Base-by-base conservation (phyloP, 2,888 invertebrate genomes). In the Philereme transversata region DNA sequence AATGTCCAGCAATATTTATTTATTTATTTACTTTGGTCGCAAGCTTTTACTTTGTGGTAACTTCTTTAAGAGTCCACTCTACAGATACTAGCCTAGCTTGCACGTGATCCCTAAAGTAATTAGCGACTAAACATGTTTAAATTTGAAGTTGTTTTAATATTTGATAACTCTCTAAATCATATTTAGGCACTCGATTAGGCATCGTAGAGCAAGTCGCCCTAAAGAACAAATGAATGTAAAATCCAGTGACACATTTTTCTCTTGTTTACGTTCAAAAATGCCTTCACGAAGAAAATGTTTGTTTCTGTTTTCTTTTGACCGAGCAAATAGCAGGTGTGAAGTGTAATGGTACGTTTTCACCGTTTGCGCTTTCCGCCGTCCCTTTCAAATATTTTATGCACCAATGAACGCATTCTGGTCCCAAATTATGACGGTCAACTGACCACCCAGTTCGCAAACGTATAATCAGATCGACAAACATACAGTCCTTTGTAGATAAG, bases 381-480 rank as follows among this genome's bases (percentile, higher is more conserved):
- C 69, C 67, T 69, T 75, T 72, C 78, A 78, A 87, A 90, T 91
- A 90, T 92, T 92, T 91, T 88, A 92, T 89, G 92, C 92, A 78
- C 84, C 91, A 84, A 73, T 88, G 90, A 74, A 66, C 86, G 75
- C 81, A 83, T 86, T 84, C 83, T 78, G 83, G 79, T 75, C 82
- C 86, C 75, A 76, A 88, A 92, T 93, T 92, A 93, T 91, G 79
- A 90, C 91, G 92, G 93, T 90, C 92, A 93, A 88, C 85, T 91
- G 91, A 77, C 82, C 87, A 87, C 84, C 82, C 79, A 74, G 56
- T 74, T 72, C 77, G 76, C 76, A 79, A 81, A 75, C 77, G 76
- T 73, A 75, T 87, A 90, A 91, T 91, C 90, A 87, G 90, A 88
- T 90, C 81, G 75, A 84, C 88, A 92, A 90, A 91, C 85, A 88